phyloP scores from a whole-genome alignment of 2,113 vertebrate species.

The Cervus canadensis region DNA sequence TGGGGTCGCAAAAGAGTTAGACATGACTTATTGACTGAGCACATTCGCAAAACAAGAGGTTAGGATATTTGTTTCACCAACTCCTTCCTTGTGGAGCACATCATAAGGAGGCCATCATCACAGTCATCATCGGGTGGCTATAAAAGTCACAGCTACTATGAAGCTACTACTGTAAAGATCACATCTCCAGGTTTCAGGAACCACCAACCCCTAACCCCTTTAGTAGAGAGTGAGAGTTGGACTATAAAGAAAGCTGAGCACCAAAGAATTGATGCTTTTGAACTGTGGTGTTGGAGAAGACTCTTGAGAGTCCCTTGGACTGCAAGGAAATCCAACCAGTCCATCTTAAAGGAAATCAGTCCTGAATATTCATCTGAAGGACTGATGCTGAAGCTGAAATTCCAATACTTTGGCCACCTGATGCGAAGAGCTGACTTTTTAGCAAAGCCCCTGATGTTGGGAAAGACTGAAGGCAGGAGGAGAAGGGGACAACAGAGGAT shows the following conservation, averaged over 20 bases:
- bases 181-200: not conserved
- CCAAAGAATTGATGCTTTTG: not conserved
- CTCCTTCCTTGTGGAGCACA: not conserved
- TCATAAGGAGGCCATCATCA: not conserved
- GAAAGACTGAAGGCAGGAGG: not conserved
- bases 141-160: not conserved
- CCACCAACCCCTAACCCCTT: not conserved
- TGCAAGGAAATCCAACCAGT: not conserved
- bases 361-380: not conserved
- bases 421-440: rapidly evolving
- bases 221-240: not conserved
- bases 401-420: not conserved
- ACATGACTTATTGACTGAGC: not conserved
- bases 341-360: not conserved
- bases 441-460: not conserved
- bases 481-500: not conserved
- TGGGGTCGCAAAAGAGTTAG: not conserved
- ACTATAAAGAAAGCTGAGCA: not conserved
- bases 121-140: not conserved
- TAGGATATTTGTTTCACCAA: not conserved
- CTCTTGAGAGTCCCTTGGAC: not conserved
- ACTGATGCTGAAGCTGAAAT: not conserved
- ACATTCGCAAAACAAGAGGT: not conserved
- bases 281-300: not conserved
- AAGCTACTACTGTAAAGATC: not conserved